Conservation (phyloP, 2,113 vertebrate species). For the Tonatia bakeri region DNA sequence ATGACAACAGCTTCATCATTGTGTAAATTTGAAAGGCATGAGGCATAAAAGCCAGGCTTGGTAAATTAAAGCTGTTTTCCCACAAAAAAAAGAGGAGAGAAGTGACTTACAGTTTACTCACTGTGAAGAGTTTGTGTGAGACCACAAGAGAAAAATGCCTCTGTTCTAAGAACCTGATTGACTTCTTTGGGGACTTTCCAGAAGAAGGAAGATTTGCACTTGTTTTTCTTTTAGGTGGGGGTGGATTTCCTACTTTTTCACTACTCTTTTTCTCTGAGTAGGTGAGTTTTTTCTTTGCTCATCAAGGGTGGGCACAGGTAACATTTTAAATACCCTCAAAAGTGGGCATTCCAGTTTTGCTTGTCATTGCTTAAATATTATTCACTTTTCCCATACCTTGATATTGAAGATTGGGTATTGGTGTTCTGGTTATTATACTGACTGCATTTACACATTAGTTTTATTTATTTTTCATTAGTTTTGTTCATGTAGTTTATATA, state of each 20-base stretch:
- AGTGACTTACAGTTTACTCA: not conserved
- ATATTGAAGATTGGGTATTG: not conserved
- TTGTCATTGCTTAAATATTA: not conserved
- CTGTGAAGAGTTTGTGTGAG: not conserved
- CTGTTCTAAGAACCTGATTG: not conserved
- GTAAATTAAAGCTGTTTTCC: not conserved
- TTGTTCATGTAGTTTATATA: not conserved
- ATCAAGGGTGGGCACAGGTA: not conserved
- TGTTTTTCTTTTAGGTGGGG: not conserved
- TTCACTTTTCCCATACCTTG: not conserved
- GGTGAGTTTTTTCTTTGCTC: not conserved
- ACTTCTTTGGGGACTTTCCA: not conserved
- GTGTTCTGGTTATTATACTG: not conserved
- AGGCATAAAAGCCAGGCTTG: not conserved
- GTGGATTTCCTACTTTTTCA: not conserved
- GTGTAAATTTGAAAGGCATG: not conserved
- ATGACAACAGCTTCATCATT: not conserved
- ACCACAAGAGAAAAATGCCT: not conserved
- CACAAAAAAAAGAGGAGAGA: not conserved
- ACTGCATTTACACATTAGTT: not conserved
- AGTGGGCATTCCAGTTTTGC: not conserved
- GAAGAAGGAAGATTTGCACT: not conserved
- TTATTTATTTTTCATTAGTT: not conserved
- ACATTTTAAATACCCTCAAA: not conserved
- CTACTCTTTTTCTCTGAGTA: not conserved